Percentiles rank a stretch among this genome's conserved stretches.
These are phyloP conservation scores for Zelleria hepariella DNA, from an alignment of 2,888 invertebrate genomes.

Conservation along the genomic window DNA sequence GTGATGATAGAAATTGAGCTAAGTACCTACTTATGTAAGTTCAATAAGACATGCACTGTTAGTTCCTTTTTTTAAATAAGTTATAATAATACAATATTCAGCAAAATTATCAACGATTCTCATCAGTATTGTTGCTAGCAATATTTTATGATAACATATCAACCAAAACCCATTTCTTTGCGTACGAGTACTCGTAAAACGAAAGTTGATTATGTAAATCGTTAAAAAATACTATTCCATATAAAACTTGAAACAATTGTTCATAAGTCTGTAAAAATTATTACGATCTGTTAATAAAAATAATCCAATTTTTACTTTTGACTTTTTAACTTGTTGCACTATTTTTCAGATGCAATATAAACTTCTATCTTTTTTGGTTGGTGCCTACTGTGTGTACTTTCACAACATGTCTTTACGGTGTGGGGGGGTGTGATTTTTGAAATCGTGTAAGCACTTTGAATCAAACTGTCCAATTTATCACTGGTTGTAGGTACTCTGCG, in stretches of 20 bases:
- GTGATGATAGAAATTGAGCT: background rate
- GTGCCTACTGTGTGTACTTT: no score
- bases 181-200: no score
- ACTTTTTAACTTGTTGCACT: background rate
- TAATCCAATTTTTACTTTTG: slow-evolving; percentile 37
- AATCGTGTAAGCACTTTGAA: no score
- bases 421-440: no score
- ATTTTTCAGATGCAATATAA: background rate
- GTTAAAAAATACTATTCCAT: background rate
- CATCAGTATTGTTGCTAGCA: background rate
- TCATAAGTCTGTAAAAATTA: slow-evolving; percentile 42
- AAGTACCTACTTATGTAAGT: background rate
- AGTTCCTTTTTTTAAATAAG: slow-evolving; percentile 65
- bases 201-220: background rate
- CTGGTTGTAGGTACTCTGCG: no score
- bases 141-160: background rate
- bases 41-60: slow-evolving; percentile 38
- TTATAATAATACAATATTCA: slow-evolving; percentile 23
- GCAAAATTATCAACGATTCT: background rate
- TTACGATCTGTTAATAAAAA: slow-evolving; percentile 65
- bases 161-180: background rate
- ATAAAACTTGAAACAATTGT: slow-evolving; percentile 12
- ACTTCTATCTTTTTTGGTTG: background rate
- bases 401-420: no score
- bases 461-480: no score